phyloP scores from a whole-genome alignment of 2,888 invertebrate genomes.

The Neoitamus cyanurus region DNA sequence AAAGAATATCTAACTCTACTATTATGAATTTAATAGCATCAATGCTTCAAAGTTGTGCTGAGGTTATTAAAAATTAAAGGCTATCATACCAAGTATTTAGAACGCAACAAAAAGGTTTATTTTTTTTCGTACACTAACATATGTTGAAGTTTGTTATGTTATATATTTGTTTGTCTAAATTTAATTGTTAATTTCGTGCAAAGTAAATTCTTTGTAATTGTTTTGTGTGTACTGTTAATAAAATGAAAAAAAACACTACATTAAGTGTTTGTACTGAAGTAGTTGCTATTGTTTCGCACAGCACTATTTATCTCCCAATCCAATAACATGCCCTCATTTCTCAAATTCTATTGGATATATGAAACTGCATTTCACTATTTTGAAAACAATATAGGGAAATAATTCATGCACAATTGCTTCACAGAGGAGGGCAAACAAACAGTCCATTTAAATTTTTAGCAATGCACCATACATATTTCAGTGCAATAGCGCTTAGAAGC shows the following conservation, averaged over 20 bases:
- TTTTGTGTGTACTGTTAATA: not conserved
- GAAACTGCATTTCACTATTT: too few relatives aligned
- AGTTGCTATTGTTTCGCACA: not conserved
- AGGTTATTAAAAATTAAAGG: constrained; percentile 8
- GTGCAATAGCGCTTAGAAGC: not conserved
- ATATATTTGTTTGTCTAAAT: not conserved
- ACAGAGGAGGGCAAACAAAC: too few relatives aligned
- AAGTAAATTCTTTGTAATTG: not conserved
- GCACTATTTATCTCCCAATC: too few relatives aligned
- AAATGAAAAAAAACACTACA: not conserved
- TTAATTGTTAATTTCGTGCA: not conserved
- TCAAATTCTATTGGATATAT: too few relatives aligned
- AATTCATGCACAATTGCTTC: too few relatives aligned
- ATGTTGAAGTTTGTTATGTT: not conserved
- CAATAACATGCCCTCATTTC: too few relatives aligned
- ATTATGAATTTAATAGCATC: not conserved
- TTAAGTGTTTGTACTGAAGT: not conserved
- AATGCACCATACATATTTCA: not conserved
- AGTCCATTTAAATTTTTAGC: not conserved
- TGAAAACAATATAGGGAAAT: too few relatives aligned
- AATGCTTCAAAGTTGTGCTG: not conserved
- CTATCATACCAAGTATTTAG: not conserved
- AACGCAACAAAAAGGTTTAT: not conserved
- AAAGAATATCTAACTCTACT: not conserved
- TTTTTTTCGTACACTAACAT: not conserved